These are phyloP conservation scores for Phymorhynchus buccinoides DNA, from an alignment of 1,140 invertebrate species.

Conservation along the genomic window DNA sequence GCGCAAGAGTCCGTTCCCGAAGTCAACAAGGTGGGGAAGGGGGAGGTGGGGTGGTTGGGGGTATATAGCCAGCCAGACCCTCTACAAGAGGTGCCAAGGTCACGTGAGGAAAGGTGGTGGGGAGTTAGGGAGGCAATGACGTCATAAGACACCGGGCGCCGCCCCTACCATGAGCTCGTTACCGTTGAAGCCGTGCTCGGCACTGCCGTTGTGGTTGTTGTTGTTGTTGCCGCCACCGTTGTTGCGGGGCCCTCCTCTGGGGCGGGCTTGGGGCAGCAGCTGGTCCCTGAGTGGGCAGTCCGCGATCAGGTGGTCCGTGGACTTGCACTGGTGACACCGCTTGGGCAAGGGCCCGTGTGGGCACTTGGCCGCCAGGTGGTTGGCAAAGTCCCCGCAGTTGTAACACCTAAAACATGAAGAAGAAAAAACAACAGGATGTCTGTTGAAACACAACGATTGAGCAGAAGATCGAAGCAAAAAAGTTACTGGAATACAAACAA, in stretches of 20 bases:
- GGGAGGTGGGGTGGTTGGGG: neutral
- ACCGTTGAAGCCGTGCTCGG: slow-evolving; percentile 40
- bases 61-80: no score
- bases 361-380: slow-evolving; percentile 91
- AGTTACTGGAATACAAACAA: no score
- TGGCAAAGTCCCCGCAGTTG: slow-evolving; percentile 91
- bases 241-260: slow-evolving; percentile 24
- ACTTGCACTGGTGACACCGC: slow-evolving; percentile 89
- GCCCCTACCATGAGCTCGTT: slow-evolving; percentile 23
- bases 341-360: slow-evolving; percentile 89
- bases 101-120: no score
- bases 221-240: slow-evolving; percentile 39
- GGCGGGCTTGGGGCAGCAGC: neutral
- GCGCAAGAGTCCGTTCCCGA: neutral
- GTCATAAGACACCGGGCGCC: slow-evolving; percentile 30
- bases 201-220: slow-evolving; percentile 42
- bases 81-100: no score
- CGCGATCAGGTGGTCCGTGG: slow-evolving; percentile 87
- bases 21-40: neutral
- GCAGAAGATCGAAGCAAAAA: no score
- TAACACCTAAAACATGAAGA: slow-evolving; percentile 81
- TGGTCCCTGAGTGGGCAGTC: slow-evolving; percentile 80
- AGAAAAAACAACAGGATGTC: neutral
- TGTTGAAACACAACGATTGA: no score
- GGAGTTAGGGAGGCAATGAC: neutral